Percentiles rank a stretch among this genome's conserved stretches.
These are phyloP conservation scores for Plectropomus leopardus DNA, from an alignment of 2,113 vertebrate species.

Conservation along the genomic window DNA sequence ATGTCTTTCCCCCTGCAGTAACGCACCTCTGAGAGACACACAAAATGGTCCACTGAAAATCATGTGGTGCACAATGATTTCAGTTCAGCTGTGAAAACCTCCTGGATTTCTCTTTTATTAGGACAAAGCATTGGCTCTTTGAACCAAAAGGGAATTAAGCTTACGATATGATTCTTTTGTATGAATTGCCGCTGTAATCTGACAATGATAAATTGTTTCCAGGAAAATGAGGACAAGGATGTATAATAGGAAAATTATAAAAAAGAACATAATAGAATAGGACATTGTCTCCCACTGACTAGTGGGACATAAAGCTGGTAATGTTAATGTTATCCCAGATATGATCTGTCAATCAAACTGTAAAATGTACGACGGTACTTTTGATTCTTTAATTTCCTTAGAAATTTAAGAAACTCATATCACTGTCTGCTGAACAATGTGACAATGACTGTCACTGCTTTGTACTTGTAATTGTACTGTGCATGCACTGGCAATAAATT, in stretches of 20 bases:
- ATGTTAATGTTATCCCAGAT: background rate
- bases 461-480: background rate
- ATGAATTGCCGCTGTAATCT: background rate
- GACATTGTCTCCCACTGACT: background rate
- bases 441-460: too few species aligned
- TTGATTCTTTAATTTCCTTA: background rate
- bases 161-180: slow-evolving; percentile 21
- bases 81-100: slow-evolving; percentile 9
- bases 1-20: slow-evolving; percentile 19
- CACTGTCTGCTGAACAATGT: background rate
- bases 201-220: slow-evolving; percentile 16
- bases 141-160: slow-evolving; percentile 7
- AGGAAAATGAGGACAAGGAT: background rate
- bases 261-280: background rate
- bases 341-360: background rate
- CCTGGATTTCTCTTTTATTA: slow-evolving; percentile 1
- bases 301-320: background rate
- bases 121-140: background rate
- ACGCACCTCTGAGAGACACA: slow-evolving; percentile 11
- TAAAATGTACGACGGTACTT: background rate
- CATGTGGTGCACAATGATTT: background rate
- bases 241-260: background rate
- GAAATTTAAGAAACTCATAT: background rate
- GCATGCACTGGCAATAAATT: background rate
- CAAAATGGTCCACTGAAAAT: slow-evolving; percentile 16